Evolutionary conservation across 2,888 invertebrate genomes (phyloP).

Genomic region (Xestia rhomboidea): DNA sequence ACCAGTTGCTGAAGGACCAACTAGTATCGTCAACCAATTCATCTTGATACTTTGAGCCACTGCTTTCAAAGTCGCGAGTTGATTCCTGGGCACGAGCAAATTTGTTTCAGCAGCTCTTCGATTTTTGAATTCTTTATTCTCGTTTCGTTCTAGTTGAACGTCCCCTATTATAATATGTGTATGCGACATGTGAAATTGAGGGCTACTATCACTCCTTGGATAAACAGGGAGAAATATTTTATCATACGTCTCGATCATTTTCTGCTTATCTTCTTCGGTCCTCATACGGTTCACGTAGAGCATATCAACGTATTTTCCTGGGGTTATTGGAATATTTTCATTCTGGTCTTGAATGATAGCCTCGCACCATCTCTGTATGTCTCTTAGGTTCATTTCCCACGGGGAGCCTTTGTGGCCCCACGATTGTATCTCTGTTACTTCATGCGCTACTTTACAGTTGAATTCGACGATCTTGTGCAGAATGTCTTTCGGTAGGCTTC

Average conservation of each 20-base stretch:
- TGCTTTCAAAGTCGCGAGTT: conserved; percentile 93
- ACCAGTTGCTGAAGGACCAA: conserved; percentile 94
- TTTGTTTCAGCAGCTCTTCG: conserved; percentile 81
- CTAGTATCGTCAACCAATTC: conserved; percentile 98
- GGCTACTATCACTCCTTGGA: conserved; percentile 88
- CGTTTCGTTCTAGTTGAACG: conserved; percentile 86
- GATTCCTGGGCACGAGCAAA: conserved; percentile 89
- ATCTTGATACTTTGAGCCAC: conserved; percentile 96
- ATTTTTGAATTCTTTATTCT: conserved; percentile 82
- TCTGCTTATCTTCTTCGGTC: conserved; percentile 93
- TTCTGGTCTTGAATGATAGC: conserved; percentile 89
- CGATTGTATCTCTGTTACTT: conserved; percentile 91
- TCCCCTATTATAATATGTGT: conserved; percentile 92
- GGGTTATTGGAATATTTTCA: conserved; percentile 78
- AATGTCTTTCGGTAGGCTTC: conserved; percentile 90
- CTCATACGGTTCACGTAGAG: conserved; percentile 97
- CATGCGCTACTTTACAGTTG: conserved; percentile 92
- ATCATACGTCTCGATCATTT: conserved; percentile 90
- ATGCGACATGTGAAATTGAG: conserved; percentile 91
- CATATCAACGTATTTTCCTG: conserved; percentile 93
- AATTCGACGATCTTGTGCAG: conserved; percentile 94
- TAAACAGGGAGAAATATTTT: conserved; percentile 87
- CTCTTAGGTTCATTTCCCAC: conserved; percentile 99
- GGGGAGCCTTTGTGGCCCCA: conserved; percentile 97
- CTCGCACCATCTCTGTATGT: conserved; percentile 98